Percentiles rank a stretch among this genome's conserved stretches.
These are phyloP conservation scores for Sula dactylatra DNA, from an alignment of 2,113 vertebrate species.

Conservation along the genomic window DNA sequence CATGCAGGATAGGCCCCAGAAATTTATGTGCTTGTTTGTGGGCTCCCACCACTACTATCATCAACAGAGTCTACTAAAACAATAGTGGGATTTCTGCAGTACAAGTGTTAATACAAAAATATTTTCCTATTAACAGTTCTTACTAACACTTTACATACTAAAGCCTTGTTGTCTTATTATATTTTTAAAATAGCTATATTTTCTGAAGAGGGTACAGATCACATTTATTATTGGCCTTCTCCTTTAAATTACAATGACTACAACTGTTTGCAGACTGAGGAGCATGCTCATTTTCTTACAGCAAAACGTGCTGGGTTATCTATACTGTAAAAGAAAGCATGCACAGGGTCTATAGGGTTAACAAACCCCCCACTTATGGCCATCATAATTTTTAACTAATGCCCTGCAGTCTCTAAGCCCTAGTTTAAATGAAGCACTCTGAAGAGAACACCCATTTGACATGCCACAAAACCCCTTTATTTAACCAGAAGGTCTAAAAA, in stretches of 20 bases:
- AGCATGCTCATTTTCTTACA: neutral
- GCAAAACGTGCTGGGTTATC: neutral
- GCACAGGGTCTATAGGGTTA: neutral
- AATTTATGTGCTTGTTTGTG: too few relatives aligned
- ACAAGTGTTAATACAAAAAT: neutral
- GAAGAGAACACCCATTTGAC: neutral
- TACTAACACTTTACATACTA: neutral
- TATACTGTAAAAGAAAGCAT: neutral
- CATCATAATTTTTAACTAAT: neutral
- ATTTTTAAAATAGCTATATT: neutral
- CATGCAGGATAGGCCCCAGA: accelerated
- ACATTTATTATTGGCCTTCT: neutral
- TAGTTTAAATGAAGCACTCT: neutral
- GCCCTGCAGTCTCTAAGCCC: neutral
- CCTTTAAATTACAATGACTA: neutral
- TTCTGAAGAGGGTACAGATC: neutral
- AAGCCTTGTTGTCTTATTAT: neutral
- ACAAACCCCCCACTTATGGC: accelerated
- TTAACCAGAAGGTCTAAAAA: neutral
- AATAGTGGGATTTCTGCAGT: neutral
- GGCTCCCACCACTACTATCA: neutral
- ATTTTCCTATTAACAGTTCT: neutral
- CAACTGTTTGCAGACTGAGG: neutral
- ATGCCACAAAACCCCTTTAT: neutral
- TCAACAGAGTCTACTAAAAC: neutral